phyloP scores from a whole-genome alignment of 2,113 vertebrate genomes.

The Scortum barcoo region DNA sequence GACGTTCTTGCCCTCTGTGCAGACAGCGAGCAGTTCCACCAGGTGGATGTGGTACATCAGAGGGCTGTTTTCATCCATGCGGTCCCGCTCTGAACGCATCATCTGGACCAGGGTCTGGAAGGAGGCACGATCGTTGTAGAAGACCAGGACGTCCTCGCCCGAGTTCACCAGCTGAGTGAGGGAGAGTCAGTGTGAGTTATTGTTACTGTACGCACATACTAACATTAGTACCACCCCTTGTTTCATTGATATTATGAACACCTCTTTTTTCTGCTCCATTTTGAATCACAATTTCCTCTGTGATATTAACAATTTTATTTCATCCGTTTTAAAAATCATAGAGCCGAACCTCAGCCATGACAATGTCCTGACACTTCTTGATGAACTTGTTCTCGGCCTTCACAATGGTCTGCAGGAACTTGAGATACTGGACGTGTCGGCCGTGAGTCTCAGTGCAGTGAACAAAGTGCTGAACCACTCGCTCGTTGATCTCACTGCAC shows the following conservation, averaged over 20 bases:
- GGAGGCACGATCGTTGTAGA: conserved; percentile 98
- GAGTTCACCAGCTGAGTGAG: conserved; percentile 92
- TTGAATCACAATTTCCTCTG: background rate
- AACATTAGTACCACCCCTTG: no score
- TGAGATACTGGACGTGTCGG: conserved; percentile 96
- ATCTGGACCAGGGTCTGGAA: conserved; percentile 98
- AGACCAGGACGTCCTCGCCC: conserved; percentile 96
- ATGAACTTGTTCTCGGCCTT: conserved; percentile 99
- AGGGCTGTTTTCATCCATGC: conserved; percentile 95
- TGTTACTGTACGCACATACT: background rate
- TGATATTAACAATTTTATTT: background rate
- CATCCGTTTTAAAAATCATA: background rate
- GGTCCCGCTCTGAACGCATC: conserved; percentile 97
- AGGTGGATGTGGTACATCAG: conserved; percentile 99
- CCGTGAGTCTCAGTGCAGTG: conserved; percentile 98
- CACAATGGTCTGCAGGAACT: conserved; percentile 98
- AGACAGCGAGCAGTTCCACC: conserved; percentile 95
- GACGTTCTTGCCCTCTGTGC: conserved; percentile 98
- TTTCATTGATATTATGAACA: background rate
- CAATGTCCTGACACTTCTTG: conserved; percentile 98
- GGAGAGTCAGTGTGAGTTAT: background rate
- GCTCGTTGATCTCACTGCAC: conserved; percentile 97
- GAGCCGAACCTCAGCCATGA: conserved; percentile 96
- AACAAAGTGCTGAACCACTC: conserved; percentile 98
- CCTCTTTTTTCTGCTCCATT: background rate